Percentiles rank a stretch among this genome's conserved stretches.
These are phyloP conservation scores for Sinocyclocheilus rhinocerous DNA, from an alignment of 2,113 vertebrate species.

Conservation along the genomic window DNA sequence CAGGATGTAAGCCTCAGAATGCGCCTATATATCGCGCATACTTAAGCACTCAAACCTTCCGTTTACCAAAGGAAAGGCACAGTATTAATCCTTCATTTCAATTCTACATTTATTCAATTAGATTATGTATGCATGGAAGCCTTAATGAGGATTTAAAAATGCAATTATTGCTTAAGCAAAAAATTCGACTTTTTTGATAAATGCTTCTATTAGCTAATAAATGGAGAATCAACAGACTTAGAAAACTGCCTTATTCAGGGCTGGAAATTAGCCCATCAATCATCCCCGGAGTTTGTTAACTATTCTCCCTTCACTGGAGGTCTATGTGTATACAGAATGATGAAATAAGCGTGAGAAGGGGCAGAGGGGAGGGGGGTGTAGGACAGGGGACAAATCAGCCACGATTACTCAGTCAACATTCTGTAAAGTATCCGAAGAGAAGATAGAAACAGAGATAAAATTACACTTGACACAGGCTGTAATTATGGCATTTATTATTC, in stretches of 20 bases:
- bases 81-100: conserved; percentile 76
- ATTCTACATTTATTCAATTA: conserved; percentile 80
- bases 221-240: conserved; percentile 94
- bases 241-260: conserved; percentile 93
- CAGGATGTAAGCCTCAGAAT: conserved; percentile 9
- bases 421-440: conserved; percentile 51
- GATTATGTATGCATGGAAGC: conserved; percentile 82
- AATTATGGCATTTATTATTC: conserved; percentile 74
- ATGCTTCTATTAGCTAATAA: conserved; percentile 98
- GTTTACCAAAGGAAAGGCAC: conserved; percentile 68
- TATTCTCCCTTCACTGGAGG: conserved; percentile 74
- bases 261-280: conserved; percentile 99
- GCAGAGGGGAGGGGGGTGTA: background rate
- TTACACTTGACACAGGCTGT: conserved; percentile 57
- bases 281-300: conserved; percentile 91
- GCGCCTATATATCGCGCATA: background rate
- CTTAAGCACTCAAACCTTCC: conserved; percentile 58
- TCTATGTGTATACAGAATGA: conserved; percentile 65
- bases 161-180: conserved; percentile 89
- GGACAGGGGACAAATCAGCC: conserved; percentile 56
- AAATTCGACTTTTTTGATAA: conserved; percentile 87
- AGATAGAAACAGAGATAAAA: conserved; percentile 39
- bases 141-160: conserved; percentile 92
- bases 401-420: conserved; percentile 59
- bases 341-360: conserved; percentile 40